Base-by-base conservation (phyloP, 2,888 invertebrate genomes). In the Zonitis immaculata region DNA sequence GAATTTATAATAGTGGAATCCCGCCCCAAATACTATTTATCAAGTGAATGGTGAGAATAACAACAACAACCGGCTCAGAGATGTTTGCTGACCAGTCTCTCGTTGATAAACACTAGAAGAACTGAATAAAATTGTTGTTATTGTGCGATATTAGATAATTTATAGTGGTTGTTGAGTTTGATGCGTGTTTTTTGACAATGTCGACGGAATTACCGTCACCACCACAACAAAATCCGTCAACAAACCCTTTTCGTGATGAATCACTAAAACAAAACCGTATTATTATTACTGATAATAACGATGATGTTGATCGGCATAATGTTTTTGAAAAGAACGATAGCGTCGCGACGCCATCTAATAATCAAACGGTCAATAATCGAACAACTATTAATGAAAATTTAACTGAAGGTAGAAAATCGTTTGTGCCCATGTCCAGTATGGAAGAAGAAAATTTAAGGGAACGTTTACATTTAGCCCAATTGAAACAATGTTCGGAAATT, bases 381-480 rank as follows among this genome's bases (percentile, higher is more conserved):
- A 54, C 63, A 57, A 47, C 55, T 22, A 59, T 63, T 14, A 68
- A 68, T 46, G 68, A 66, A 51, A 61, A 65, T 44, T 62, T 70
- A 18, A 68, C 67, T 20, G 54, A 58, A 45, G 62, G 70, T 32
- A 62, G 70, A 42, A 65, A 61, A 52, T 68, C 71, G 16, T 61
- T 69, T 47, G 69, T 70, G 62, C 71, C 73, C 46, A 83, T 82
- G 76, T 86, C 84, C 25, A 81, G 82, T 51, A 87, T 86, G 86
- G 87, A 87, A 66, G 85, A 85, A 65, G 87, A 87, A 68, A 83
- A 82, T 69, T 79, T 83, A 4, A 77, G 82, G 62, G 87, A 87
- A 66, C 79, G 81, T 48, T 74, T 82, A 52, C 78, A 86, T 52
- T 66, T 80, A 60, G 77, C 80, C 1, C 78, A 85, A n/a, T 69